phyloP scores from a whole-genome alignment of 53 echinoderm and acorn worm species.

The Luidia sarsii region DNA sequence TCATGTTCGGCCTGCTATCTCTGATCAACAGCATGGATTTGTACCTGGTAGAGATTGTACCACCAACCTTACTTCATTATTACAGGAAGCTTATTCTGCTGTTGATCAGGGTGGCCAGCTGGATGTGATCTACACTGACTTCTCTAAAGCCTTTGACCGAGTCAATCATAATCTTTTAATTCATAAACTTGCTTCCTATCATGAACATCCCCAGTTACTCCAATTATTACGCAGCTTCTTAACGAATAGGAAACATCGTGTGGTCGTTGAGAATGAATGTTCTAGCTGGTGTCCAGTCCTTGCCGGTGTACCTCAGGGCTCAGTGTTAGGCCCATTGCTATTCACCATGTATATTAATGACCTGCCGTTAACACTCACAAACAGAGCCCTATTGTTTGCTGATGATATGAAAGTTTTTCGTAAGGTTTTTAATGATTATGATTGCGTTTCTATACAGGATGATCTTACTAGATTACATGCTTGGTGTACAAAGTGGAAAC shows the following conservation, averaged over 20 bases:
- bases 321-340: too few species aligned
- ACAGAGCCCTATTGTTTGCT: too few species aligned
- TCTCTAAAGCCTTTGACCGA: slow-evolving; percentile 22
- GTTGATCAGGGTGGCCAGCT: slow-evolving; percentile 21
- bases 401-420: too few species aligned
- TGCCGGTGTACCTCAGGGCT: slow-evolving; percentile 22
- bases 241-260: slow-evolving; percentile 3
- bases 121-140: slow-evolving; percentile 15
- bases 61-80: not conserved
- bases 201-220: not conserved
- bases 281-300: slow-evolving; percentile 8
- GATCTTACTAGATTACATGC: too few species aligned
- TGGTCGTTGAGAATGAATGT: slow-evolving; percentile 8
- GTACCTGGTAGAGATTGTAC: slow-evolving; percentile 14
- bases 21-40: slow-evolving; percentile 12
- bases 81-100: slow-evolving; percentile 22
- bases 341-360: too few species aligned
- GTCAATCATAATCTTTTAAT: not conserved
- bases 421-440: too few species aligned
- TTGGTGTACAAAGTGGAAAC: too few species aligned
- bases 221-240: slow-evolving; percentile 10
- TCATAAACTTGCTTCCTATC: not conserved
- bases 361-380: too few species aligned
- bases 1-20: slow-evolving; percentile 16
- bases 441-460: too few species aligned